Evolutionary conservation across 2,113 vertebrate species (phyloP).

Genomic region (Amphiprion ocellaris): DNA sequence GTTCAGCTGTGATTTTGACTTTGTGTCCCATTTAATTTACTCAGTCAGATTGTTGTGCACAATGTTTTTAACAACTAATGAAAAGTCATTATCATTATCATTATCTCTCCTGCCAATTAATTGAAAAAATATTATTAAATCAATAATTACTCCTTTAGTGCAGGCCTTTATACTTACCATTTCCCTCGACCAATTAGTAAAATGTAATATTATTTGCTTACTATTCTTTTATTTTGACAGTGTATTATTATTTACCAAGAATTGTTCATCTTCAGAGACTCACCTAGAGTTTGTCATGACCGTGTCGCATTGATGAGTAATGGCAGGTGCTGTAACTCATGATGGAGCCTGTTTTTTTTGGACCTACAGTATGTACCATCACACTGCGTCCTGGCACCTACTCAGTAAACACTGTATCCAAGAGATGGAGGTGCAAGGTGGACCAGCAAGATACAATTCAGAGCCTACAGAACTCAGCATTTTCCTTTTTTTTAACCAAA

Average conservation of each 20-base stretch:
- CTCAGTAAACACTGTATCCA: constrained; percentile 72
- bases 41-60: too few relatives aligned
- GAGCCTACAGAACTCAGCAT: constrained; percentile 18
- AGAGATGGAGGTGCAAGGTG: constrained; percentile 72
- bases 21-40: too few relatives aligned
- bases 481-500: constrained; percentile 14
- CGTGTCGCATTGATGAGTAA: background rate
- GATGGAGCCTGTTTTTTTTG: constrained; percentile 14
- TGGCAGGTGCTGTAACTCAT: constrained; percentile 26
- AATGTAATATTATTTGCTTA: too few relatives aligned
- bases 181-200: too few relatives aligned
- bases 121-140: too few relatives aligned
- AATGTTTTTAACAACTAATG: too few relatives aligned
- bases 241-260: background rate
- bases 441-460: constrained; percentile 62
- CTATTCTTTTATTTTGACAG: too few relatives aligned
- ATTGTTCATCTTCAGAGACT: background rate
- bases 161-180: too few relatives aligned
- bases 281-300: background rate
- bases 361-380: constrained; percentile 38
- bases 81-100: too few relatives aligned
- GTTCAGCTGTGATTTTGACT: too few relatives aligned
- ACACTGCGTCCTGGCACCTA: constrained; percentile 66
- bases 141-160: too few relatives aligned
- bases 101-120: too few relatives aligned